A percentile compares a stretch with the other conserved stretches of the same genome.
phyloP scores from a whole-genome alignment of 2,888 invertebrate species.

The Syritta pipiens region DNA sequence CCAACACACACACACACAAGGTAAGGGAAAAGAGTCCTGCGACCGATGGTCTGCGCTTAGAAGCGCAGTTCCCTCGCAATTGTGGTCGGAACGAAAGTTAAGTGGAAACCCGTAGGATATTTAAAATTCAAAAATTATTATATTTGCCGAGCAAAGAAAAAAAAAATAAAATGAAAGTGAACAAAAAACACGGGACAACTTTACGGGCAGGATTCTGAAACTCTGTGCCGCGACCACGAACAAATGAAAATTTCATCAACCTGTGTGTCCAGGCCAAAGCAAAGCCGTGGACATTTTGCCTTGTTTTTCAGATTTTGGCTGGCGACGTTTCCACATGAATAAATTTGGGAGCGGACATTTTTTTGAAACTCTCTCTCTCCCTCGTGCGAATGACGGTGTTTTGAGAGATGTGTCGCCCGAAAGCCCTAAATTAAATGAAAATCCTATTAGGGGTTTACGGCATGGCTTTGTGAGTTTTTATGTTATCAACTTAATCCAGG shows the following conservation, averaged over 20 bases:
- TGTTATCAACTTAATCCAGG: conserved; percentile 57
- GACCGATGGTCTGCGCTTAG: conserved; percentile 65
- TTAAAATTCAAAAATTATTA: conserved; percentile 72
- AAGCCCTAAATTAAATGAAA: conserved; percentile 69
- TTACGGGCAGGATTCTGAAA: conserved; percentile 18
- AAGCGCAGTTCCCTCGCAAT: conserved; percentile 39
- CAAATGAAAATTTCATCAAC: conserved; percentile 65
- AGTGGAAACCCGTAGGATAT: conserved; percentile 72
- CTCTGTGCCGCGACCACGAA: conserved; percentile 62
- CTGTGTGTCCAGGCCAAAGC: conserved; percentile 39
- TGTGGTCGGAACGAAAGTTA: conserved; percentile 68
- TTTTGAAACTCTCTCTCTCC: no score
- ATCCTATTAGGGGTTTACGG: conserved; percentile 68
- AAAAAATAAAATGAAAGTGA: conserved; percentile 12
- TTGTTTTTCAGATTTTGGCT: conserved; percentile 46
- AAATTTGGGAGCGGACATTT: conserved; percentile 57
- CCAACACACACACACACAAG: not conserved
- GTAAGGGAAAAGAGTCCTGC: conserved; percentile 5
- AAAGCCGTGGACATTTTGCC: conserved; percentile 44
- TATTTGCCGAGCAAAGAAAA: conserved; percentile 55
- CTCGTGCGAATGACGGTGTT: conserved; percentile 41
- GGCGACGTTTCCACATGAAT: conserved; percentile 63
- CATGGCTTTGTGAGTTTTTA: conserved; percentile 59
- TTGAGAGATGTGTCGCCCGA: conserved; percentile 63
- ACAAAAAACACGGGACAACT: not conserved